Evolutionary conservation across 2,888 invertebrate species (phyloP), one percentile per base, ranked within the genome.

Genomic region (Tribolium freemani): DNA sequence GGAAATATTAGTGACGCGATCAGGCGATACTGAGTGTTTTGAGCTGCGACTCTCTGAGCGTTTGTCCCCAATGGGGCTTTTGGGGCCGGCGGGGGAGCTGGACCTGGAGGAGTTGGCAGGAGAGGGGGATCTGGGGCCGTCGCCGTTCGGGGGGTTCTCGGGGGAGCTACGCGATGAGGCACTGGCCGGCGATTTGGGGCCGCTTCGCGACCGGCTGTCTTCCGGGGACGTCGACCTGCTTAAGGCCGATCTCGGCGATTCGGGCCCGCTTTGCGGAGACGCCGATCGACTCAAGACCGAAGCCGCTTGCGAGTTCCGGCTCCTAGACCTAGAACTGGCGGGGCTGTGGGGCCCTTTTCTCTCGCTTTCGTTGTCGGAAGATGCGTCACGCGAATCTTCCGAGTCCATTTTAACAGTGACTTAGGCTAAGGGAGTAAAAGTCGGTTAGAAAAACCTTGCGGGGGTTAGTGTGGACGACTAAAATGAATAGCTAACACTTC

Each of bases 321-420:
- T 75, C 58, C 71, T 72, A 3, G 79, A 78, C 20, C 76, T 70
- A 16, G 53, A 72, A 71, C 81, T 82, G 54, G 72, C 72, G 2
- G 80, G 79, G 54, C 81, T 82, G 46, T 71, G 71, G 1, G 73
- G 76, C 8, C 81, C 81, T 73, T 83, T 82, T 67, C 80, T 80
- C 38, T 83, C 83, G 72, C 83, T 84, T 66, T 86, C 86, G 75
- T 83, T 84, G 64, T 83, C 83, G 21, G 84, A 84, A 64, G 85
- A 85, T 56, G 80, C 88, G 86, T 89, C 90, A 79, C 88, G 87
- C 76, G 90, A 90, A 84, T 90, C 90, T 85, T 90, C 90, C 13
- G 90, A 90, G 84, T 90, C 90, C 90, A 90, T 90, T 53, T 71
- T 74, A 48, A 9, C 9, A 45, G 20, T 31, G 63, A 31, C 5